Evolutionary conservation across 1,140 invertebrate genomes (phyloP).

Genomic region (Tetramorium alpestre): DNA sequence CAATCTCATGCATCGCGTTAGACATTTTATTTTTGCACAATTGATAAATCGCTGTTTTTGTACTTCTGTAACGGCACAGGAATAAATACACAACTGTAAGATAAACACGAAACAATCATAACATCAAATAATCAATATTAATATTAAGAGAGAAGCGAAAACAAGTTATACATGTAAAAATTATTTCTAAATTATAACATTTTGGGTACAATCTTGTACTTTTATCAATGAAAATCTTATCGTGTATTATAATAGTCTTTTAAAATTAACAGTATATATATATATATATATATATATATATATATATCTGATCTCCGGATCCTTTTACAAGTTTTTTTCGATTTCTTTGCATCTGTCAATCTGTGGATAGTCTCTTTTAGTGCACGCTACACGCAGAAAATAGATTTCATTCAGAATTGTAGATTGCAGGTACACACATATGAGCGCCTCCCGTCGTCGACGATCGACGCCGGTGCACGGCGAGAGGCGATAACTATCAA

Average conservation of each 20-base stretch:
- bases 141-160: background rate
- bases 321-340: conserved; percentile 3
- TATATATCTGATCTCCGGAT: conserved; percentile 13
- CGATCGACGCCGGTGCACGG: background rate
- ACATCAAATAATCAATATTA: background rate
- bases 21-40: conserved; percentile 25
- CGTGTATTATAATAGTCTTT: conserved; percentile 25
- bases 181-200: conserved; percentile 26
- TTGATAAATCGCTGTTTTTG: conserved; percentile 25
- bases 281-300: no score
- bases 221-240: conserved; percentile 23
- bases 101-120: background rate
- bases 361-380: conserved; percentile 13
- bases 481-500: conserved; percentile 15
- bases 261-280: conserved; percentile 1
- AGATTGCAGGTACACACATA: conserved; percentile 27
- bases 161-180: background rate
- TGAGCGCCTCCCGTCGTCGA: background rate
- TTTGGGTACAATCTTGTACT: conserved; percentile 29
- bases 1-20: background rate
- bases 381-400: conserved; percentile 35
- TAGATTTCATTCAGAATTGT: conserved; percentile 26
- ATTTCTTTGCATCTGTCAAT: background rate
- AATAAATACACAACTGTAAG: conserved; percentile 6
- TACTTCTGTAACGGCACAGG: background rate